Evolutionary conservation across 2,113 vertebrate genomes (phyloP), one percentile per base, ranked within the genome.

Genomic region (Archilochus colubris): DNA sequence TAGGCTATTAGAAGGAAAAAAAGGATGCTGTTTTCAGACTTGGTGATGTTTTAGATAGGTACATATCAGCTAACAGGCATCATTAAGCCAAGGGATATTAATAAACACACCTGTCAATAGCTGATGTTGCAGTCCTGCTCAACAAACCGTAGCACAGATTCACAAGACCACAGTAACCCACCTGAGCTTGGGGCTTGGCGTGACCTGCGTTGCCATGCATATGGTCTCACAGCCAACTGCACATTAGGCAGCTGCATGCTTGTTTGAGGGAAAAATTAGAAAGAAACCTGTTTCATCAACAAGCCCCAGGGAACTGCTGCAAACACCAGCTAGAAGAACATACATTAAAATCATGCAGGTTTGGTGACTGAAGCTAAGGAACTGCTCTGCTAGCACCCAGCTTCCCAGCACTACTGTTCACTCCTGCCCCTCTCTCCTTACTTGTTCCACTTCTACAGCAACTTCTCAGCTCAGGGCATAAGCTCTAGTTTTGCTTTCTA

Each of bases 181-280:
- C 30, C 14, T 73, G 43, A 48, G 30, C 44, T 82, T 74, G 30
- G 53, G 46, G 67, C 58, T 57, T 54, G 31, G 62, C 33, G 63
- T 58, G 70, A 68, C 75, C 40, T n/a, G 31, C 1, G 2, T 23
- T 85, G 54, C 58, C 40, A 53, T 1, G 0, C 28, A 15, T 0
- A 4, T 28, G 51, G n/a, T 64, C 70, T 80, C 54, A 74, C 14
- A 87, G 59, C 20, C 30, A 93, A 25, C 28, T 62, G 21, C 54
- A 66, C 25, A 21, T 69, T 66, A 73, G 46, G 30, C 63, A 76
- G 28, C 36, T 67, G 15, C 48, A 50, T 25, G 50, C 36, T 82
- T 63, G 38, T 57, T 82, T 91, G 55, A 87, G 31, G 43, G 53
- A 94, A 23, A 40, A 94, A 88, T 89, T 31, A 89, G 67, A 77